Base-by-base conservation (phyloP, 1,140 invertebrate species). In the Dendroctonus valens region DNA sequence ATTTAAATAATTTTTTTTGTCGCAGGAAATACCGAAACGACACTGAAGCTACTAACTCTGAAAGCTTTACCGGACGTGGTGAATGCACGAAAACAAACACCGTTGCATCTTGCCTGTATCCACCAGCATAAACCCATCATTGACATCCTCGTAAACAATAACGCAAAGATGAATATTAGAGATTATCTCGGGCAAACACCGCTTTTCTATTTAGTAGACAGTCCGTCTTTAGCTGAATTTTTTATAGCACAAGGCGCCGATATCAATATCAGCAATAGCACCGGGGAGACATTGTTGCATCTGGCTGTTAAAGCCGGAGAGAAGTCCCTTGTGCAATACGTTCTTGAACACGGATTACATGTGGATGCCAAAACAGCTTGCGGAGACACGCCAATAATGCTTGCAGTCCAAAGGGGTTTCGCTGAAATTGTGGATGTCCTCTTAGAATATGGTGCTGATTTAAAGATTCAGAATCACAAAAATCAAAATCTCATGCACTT, bases 161-260 rank as follows among this genome's bases (percentile, higher is more conserved):
- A 88, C 40, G 87, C 89, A 2, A 73, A 82, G 14, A 82, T 89
- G 8, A 83, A 90, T 75, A 83, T 84, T 1, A 85, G 85, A 2
- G 89, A 26, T 26, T 3, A 26, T 26, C 26, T 26, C 26, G 3
- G 26, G 26, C 83, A 83, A 70, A 88, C 87, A 51, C 86, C 90
- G 0, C 77, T 92, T 46, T 90, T 91, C 70, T 85, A 0, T 69
- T 68, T 7, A 52, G 79, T 70, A 81, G 80, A 48, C 8, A 74
- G 80, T 62, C 44, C 72, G 14, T 66, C 73, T 5, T 78, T 85
- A 55, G 78, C 77, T 5, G 73, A 76, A 39, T 40, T 79, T 14
- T 73, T 86, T 39, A 69, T 84, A 39, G 71, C 26, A 26, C 68
- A 78, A 68, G 82, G 83, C 6, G 83, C 83, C 6, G 68, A 78